Base-by-base conservation (phyloP, 2,888 invertebrate genomes). In the Cryptocephalus moraei region DNA sequence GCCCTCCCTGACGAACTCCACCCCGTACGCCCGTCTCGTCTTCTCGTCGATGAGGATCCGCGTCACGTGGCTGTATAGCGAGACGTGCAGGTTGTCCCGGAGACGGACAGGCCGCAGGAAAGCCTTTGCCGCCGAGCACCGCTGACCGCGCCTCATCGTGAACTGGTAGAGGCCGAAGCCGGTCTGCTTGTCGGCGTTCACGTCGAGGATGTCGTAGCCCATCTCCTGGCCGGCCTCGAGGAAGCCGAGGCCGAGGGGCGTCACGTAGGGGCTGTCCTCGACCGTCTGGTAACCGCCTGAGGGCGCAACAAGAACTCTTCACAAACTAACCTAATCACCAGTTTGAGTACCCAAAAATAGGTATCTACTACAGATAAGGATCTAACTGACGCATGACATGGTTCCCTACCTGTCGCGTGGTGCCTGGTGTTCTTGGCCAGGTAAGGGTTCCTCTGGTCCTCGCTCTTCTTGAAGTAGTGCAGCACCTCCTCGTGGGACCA, bases 151-250 rank as follows among this genome's bases (percentile, higher is more conserved):
- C 47, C 91, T 73, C 80, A 91, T 89, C n/a, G 91, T 92, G 64
- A 81, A 90, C 69, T 92, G 92, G 61, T 83, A 91, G 63, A 91
- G 82, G 1, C 84, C 83, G 63, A 86, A 91, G 8, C 91, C 92
- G 0, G 91, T 90, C 67, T 92, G 92, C 59, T 86, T 79, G 0
- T 77, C 85, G 0, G 91, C 91, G 64, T 93, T 93, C 1, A 90
- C 78, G 68, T 93, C 93, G 1, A 84, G 67, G 46, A 90, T 80
- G 47, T 90, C 87, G 70, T 91, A 92, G 22, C 91, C 91, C 85
- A 91, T 86, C 69, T 92, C 91, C 66, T 89, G 83, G n/a, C 86
- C 91, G 0, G 91, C 91, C 73, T 91, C 86, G 1, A 92, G 70
- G 59, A 91, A 88, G 0, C 91, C 90, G 0, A 84, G 79, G 0